These are phyloP conservation scores for Lasioglossum villosulum DNA, from an alignment of 2,888 invertebrate genomes.

Conservation along the genomic window DNA sequence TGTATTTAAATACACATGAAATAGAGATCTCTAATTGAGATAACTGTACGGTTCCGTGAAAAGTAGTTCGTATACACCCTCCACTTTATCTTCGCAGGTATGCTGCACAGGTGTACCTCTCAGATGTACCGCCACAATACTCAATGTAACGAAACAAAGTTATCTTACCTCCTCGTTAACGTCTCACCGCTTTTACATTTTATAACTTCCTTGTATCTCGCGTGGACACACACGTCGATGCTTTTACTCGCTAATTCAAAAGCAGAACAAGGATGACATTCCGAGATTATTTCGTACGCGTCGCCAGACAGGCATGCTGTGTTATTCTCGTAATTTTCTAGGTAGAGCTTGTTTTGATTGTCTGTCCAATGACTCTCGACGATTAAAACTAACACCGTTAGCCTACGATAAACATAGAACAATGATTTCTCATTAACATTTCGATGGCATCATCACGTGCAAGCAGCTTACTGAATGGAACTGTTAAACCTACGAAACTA, in stretches of 20 bases:
- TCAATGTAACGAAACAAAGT: neutral
- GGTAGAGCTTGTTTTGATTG: conserved; percentile 87
- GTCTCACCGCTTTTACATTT: conserved; percentile 93
- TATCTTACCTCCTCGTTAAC: conserved; percentile 89
- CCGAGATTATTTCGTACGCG: conserved; percentile 89
- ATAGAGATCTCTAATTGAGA: no score
- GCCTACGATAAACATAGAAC: conserved; percentile 85
- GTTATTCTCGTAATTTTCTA: conserved; percentile 89
- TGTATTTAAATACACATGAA: no score
- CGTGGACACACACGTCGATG: conserved; percentile 92
- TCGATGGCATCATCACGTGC: neutral
- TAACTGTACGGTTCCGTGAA: no score
- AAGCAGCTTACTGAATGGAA: neutral
- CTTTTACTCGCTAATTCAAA: conserved; percentile 94
- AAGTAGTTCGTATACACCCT: no score
- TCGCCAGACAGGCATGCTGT: conserved; percentile 92
- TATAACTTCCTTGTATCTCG: conserved; percentile 93
- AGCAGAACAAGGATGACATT: conserved; percentile 94
- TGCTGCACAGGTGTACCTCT: no score
- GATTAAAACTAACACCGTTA: conserved; percentile 92
- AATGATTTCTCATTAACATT: neutral
- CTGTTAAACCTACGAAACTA: conserved; percentile 82
- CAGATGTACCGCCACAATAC: neutral
- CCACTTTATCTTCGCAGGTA: no score
- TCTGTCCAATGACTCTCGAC: conserved; percentile 92